Base-by-base conservation (phyloP, 2,797 vertebrate species). In the Darevskia mixta region DNA sequence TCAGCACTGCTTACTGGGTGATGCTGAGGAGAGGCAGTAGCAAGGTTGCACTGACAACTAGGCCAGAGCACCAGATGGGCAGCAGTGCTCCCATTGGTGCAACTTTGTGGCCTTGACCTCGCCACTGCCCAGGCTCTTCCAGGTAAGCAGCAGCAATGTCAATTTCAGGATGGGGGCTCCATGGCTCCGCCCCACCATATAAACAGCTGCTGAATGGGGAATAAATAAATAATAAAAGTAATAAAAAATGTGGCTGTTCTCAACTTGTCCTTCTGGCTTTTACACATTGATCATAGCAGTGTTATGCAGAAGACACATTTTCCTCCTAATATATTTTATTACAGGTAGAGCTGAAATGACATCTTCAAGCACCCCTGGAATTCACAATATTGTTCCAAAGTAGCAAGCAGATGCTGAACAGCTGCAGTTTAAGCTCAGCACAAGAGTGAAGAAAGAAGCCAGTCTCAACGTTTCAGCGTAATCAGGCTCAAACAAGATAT, bases 401-500 rank as follows among this genome's bases (percentile, higher is more conserved):
- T 79, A 13, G 89, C 86, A 88, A 75, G 1, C 66, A n/a, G 32
- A 7, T 78, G 23, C n/a, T 64, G 11, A 87, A 43, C 75, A 89
- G n/a, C 81, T 88, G 4, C 23, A 35, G 76, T 49, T 85, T 90
- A 79, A 66, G 61, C 35, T 85, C 71, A 35, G n/a, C 35, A 15
- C 10, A 49, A 55, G 32, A 85, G 45, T 17, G 9, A 23, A 18
- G 55, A 45, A n/a, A 66, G 67, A 58, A 76, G 77, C 61, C 27
- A 8, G 61, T 79, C 61, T 87, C 86, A 72, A 43, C 29, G 25
- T 73, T 86, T 90, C 80, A 71, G 20, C 5, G 20, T 83, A 67
- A 86, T 79, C 87, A 79, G n/a, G 9, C n/a, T 43, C 83, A 82
- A 67, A 64, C 58, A 55, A 86, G 83, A 79, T 41, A 43, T 41